Evolutionary conservation across 2,797 vertebrate species (phyloP), one percentile per base, ranked within the genome.

Genomic region (Enteromius unitaeniatus): DNA sequence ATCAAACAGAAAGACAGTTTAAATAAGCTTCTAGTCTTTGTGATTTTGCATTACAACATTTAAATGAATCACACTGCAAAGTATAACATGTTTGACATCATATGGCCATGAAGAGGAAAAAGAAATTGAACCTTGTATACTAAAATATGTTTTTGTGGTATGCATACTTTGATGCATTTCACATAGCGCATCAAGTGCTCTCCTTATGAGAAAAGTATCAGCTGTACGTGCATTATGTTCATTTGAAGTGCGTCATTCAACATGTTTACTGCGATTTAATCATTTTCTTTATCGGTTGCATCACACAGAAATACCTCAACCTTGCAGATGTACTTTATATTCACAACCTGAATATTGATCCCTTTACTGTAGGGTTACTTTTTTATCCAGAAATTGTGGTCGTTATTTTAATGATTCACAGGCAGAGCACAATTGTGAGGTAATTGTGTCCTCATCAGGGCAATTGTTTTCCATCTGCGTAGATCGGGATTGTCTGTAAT

Each of bases 391-490:
- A 72, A 72, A 72, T 73, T 31, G 55, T 73, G 42, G 68, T 49
- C 42, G 5, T 73, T 64, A 82, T 74, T 74, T 62, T 34, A 51
- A 82, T 74, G 70, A 51, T 74, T 49, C 69, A 51, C 28, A 19
- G 31, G 45, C 70, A 19, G 40, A 23, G 17, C 28, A 40, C 53
- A 81, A 81, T 81, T 73, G 58, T 74, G 70, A 82, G 45, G 53
- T 65, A 74, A 82, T 74, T 82, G 42, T 64, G 58, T 65, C 21
- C 28, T 82, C 58, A 47, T 64, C 70, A 82, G 28, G 31, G 60
- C 80, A 82, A 82, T 65, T 72, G 79, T 74, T 74, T 73, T 60
- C 31, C 55, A 81, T 81, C 42, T 74, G 42, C 37, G 53, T 72
- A 72, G 42, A 72, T 72, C 47, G 13, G 70, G 42, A 81, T 47